phyloP scores from a whole-genome alignment of 2,888 invertebrate genomes.

The Pyrgus malvae region DNA sequence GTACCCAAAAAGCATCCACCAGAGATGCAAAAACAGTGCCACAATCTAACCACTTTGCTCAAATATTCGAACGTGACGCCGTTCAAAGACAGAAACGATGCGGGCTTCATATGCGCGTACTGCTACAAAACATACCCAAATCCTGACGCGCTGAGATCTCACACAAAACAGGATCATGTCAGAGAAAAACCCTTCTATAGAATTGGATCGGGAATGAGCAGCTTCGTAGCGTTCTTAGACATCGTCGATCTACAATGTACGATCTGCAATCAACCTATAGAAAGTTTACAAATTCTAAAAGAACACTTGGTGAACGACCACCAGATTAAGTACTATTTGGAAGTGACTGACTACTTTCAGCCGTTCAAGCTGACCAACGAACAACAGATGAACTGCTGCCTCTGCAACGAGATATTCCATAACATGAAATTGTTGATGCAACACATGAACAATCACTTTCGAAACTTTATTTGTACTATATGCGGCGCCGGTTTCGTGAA shows the following conservation, averaged over 20 bases:
- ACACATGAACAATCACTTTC: constrained; percentile 71
- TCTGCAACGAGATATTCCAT: constrained; percentile 63
- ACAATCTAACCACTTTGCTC: constrained; percentile 65
- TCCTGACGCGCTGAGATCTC: constrained; percentile 52
- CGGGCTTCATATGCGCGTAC: constrained; percentile 71
- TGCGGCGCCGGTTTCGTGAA: constrained; percentile 75
- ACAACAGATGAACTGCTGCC: constrained; percentile 63
- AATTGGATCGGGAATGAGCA: constrained; percentile 63
- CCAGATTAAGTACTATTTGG: constrained; percentile 63
- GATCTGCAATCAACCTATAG: constrained; percentile 56
- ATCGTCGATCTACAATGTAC: constrained; percentile 69
- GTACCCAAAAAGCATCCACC: constrained; percentile 57
- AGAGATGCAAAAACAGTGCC: constrained; percentile 74
- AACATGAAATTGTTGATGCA: constrained; percentile 72
- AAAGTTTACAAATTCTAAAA: constrained; percentile 49
- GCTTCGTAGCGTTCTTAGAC: constrained; percentile 68
- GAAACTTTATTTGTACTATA: constrained; percentile 70
- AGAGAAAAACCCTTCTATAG: constrained; percentile 68
- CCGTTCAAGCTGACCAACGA: constrained; percentile 63
- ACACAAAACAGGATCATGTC: constrained; percentile 61
- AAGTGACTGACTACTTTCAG: constrained; percentile 65
- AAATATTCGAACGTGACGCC: constrained; percentile 70
- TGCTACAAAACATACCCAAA: constrained; percentile 68
- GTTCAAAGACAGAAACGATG: constrained; percentile 70
- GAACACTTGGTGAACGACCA: constrained; percentile 62